Percentiles rank a stretch among this genome's conserved stretches.
phyloP scores from a whole-genome alignment of 2,113 vertebrate genomes.

The Trichechus manatus region DNA sequence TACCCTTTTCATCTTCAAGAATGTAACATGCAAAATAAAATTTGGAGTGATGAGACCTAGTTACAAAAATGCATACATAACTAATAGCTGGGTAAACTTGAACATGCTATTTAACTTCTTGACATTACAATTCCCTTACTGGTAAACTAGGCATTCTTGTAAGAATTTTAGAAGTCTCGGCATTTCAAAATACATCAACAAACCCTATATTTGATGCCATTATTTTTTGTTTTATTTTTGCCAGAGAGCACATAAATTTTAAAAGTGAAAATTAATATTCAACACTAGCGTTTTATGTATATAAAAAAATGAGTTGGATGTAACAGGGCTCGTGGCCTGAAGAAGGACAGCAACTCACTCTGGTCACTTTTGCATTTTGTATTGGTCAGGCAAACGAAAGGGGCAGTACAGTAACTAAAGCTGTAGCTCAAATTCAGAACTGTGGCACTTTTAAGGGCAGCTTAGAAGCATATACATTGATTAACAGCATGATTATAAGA shows the following conservation, averaged over 20 bases:
- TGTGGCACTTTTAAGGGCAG: conserved; percentile 52
- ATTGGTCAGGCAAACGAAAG: conserved; percentile 72
- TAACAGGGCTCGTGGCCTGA: neutral
- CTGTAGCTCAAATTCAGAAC: conserved; percentile 50
- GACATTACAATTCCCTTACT: neutral
- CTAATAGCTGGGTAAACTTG: neutral
- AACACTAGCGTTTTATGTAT: neutral
- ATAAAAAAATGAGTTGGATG: neutral
- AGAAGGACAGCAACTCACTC: neutral
- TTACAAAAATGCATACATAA: neutral
- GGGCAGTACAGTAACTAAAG: conserved; percentile 50
- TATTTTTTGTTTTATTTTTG: conserved; percentile 5
- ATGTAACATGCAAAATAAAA: neutral
- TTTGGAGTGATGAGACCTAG: neutral
- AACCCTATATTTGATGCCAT: neutral
- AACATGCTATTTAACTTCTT: neutral
- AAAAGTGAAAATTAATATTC: conserved; percentile 39
- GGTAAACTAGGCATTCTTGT: neutral
- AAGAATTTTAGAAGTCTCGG: neutral
- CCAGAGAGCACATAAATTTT: neutral
- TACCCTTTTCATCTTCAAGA: neutral
- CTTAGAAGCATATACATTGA: conserved; percentile 77
- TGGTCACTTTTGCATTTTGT: neutral
- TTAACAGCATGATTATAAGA: conserved; percentile 79
- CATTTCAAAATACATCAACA: neutral